Base-by-base conservation (phyloP, 1,140 invertebrate species). In the Pollicipes pollicipes region DNA sequence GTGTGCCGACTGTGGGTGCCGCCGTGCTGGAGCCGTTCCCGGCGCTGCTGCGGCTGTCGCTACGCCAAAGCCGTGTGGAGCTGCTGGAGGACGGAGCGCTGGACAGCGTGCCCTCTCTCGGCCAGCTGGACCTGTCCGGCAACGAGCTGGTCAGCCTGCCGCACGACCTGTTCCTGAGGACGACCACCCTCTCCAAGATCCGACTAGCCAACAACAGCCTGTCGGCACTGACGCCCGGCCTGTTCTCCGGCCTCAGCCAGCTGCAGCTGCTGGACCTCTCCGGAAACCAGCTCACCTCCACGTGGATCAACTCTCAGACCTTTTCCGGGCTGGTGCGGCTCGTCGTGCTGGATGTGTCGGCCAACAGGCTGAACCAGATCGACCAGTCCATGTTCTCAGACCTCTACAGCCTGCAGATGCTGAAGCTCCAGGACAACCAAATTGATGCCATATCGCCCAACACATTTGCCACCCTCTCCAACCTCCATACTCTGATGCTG, bases 261-360 rank as follows among this genome's bases (percentile, higher is more conserved):
- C 81, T 95, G 67, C 85, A 85, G 72, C 85, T 89, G 63, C 82
- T 95, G 63, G 86, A 90, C 79, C 82, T 95, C 32, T 87, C 89
- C 24, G 86, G 89, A 75, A 95, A 95, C 80, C 86, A 91, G 78
- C 81, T 97, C 32, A 89, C 89, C 37, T 86, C 86, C 66, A 90
- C 90, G 77, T 95, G 88, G 92, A 88, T 91, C 58, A 92, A 91
- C 77, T 85, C 87, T 0, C 90, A 88, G 8, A 93, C 91, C 6
- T 93, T 95, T 80, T 83, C 86, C 32, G 90, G 90, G 68, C 82
- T 95, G 8, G 87, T 90, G 72, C 83, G 89, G 67, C 82, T 95
- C 8, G 85, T 90, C 10, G 86, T 90, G 71, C 80, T 95, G 63
- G 90, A 93, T 79, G 81, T 94, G 21, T 90, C 90, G 4, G 84